Conservation (phyloP, 2,113 vertebrate genomes). For the Calcarius ornatus region DNA sequence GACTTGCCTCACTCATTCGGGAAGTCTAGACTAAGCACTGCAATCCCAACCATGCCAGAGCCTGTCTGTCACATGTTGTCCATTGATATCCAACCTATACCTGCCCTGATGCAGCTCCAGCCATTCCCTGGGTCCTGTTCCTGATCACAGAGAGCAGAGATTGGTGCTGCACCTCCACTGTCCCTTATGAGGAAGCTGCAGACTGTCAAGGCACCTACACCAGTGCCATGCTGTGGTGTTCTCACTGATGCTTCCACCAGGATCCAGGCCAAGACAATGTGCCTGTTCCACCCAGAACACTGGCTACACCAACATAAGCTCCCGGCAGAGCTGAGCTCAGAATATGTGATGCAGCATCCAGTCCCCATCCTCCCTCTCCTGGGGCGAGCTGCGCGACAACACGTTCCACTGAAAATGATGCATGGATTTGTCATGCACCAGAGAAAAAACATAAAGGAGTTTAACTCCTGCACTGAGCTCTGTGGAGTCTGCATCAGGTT, state of each 20-base stretch:
- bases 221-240: background rate
- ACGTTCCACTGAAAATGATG: background rate
- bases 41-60: accelerated
- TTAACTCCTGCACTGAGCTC: background rate
- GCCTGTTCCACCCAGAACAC: background rate
- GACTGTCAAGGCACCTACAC: background rate
- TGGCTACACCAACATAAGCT: background rate
- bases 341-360: background rate
- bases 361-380: background rate
- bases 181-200: background rate
- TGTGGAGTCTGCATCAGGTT: background rate
- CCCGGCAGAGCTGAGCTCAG: background rate
- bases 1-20: accelerated
- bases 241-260: background rate
- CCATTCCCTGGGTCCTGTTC: background rate
- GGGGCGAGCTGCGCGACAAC: background rate
- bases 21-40: background rate
- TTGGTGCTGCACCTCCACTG: background rate
- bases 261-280: background rate
- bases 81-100: too few relatives aligned
- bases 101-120: background rate
- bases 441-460: background rate
- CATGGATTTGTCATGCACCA: background rate
- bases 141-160: background rate
- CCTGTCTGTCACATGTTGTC: background rate